phyloP scores from a whole-genome alignment of 2,113 vertebrate species.

The Callorhinus ursinus region DNA sequence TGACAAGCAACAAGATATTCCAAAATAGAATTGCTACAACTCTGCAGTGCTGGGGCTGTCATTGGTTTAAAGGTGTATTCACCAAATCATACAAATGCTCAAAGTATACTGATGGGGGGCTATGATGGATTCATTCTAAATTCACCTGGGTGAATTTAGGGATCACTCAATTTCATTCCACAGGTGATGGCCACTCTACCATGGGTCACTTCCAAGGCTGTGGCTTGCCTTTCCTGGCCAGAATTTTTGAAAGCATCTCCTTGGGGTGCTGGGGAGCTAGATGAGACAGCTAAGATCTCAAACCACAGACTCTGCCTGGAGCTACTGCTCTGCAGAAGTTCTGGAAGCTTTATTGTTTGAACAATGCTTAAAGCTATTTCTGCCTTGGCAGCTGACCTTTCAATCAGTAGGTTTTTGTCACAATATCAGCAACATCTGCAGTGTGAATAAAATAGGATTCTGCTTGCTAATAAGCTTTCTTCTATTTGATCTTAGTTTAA shows the following conservation, averaged over 20 bases:
- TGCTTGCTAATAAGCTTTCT: slow-evolving; percentile 81
- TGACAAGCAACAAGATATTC: slow-evolving; percentile 81
- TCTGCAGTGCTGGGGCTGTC: slow-evolving; percentile 75
- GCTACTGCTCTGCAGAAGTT: slow-evolving; percentile 85
- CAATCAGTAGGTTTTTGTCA: slow-evolving; percentile 82
- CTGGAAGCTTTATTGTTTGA: slow-evolving; percentile 84
- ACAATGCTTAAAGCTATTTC: slow-evolving; percentile 85
- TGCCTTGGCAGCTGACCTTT: slow-evolving; percentile 89
- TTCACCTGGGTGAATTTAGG: slow-evolving; percentile 47
- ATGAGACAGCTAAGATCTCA: slow-evolving; percentile 81
- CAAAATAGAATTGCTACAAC: slow-evolving; percentile 80
- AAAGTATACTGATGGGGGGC: slow-evolving; percentile 74
- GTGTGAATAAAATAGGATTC: slow-evolving; percentile 69
- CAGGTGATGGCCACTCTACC: slow-evolving; percentile 9
- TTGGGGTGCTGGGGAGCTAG: slow-evolving; percentile 78
- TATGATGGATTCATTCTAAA: slow-evolving; percentile 76
- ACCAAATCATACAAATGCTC: slow-evolving; percentile 81
- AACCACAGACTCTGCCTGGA: slow-evolving; percentile 83
- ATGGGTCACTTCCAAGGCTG: slow-evolving; percentile 11
- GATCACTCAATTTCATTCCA: slow-evolving; percentile 40
- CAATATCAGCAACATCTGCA: slow-evolving; percentile 83
- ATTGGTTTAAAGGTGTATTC: slow-evolving; percentile 81
- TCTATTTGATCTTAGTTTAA: slow-evolving; percentile 81
- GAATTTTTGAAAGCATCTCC: slow-evolving; percentile 77
- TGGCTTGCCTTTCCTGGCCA: slow-evolving; percentile 54